Evolutionary conservation across 2,888 invertebrate species (phyloP), one percentile per base, ranked within the genome.

Genomic region (Amblyjoppa proteus): DNA sequence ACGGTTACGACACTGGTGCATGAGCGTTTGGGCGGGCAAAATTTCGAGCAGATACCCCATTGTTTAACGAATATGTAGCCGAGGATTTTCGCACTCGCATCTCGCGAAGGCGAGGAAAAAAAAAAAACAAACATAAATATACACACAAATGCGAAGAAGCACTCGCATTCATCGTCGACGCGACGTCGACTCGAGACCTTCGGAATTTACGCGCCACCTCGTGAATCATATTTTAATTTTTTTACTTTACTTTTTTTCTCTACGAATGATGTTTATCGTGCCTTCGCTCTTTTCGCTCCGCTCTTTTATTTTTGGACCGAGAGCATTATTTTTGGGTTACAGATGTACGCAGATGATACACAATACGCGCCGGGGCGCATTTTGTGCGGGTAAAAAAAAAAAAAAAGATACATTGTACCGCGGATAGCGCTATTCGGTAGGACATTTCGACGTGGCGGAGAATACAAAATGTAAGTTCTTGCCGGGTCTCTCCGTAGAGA

Each of bases 401-500:
- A 56, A 25, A 20, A 56, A 25, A 25, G 28, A 28, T 28, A 28
- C 25, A 61, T 68, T 41, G 28, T 69, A 77, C 3, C 16, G 34
- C 28, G 68, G 68, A 53, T 45, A 53, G n/a, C 71, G 71, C 38
- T 64, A 64, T 79, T 64, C 53, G 71, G 58, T 28, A 70, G 58
- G 41, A 75, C 78, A 69, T 69, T 75, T 78, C 20, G 69, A 56
- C 77, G 58, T 16, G 58, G 38, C 56, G 61, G 45, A 45, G 83
- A 83, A 83, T 79, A 70, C 69, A 53, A 70, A 79, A 83, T 79
- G 74, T 79, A 83, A 61, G 61, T 83, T 78, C 58, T 58, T 28
- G 58, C 28, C 56, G 38, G 28, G 53, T 38, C 34, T 20, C 41
- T 16, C 73, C 28, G 76, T 20, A 66, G 16, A 31, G 51, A 68